Percentiles rank a stretch among this genome's conserved stretches.
Evolutionary conservation across 1,140 invertebrate species (phyloP).

Genomic region (Eriosoma lanigerum): DNA sequence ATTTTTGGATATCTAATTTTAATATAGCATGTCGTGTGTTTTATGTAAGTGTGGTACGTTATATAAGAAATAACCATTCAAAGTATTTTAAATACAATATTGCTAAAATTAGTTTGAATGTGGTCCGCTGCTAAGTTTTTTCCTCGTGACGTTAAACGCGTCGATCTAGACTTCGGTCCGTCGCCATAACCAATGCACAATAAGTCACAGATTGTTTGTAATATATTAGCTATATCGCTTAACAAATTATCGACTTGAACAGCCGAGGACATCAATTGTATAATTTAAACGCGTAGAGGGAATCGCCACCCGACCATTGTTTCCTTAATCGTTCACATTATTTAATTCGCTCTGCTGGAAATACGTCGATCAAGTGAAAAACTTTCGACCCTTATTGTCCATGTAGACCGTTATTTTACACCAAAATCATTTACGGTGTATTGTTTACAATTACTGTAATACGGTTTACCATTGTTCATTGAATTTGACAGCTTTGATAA

Average conservation of each 20-base stretch:
- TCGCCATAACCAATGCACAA: no score
- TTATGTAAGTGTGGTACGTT: no score
- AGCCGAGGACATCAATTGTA: neutral
- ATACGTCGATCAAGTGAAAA: slow-evolving; percentile 4
- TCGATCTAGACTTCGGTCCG: no score
- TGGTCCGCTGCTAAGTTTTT: no score
- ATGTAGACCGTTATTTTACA: neutral
- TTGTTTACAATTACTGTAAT: neutral
- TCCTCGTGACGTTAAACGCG: no score
- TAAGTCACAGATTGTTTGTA: no score
- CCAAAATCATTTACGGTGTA: neutral
- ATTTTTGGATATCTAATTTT: no score
- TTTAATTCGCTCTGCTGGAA: slow-evolving; percentile 13
- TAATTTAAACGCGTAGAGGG: neutral
- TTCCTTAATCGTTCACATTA: slow-evolving; percentile 8
- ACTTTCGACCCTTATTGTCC: neutral
- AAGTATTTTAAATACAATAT: no score
- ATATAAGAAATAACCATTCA: no score
- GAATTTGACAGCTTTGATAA: neutral
- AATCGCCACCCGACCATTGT: neutral
- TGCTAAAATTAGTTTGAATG: no score
- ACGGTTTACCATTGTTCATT: neutral
- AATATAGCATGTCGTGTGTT: no score
- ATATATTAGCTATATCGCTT: neutral
- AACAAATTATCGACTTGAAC: neutral